phyloP scores from a whole-genome alignment of 2,113 vertebrate genomes.

The Syrrhaptes paradoxus region DNA sequence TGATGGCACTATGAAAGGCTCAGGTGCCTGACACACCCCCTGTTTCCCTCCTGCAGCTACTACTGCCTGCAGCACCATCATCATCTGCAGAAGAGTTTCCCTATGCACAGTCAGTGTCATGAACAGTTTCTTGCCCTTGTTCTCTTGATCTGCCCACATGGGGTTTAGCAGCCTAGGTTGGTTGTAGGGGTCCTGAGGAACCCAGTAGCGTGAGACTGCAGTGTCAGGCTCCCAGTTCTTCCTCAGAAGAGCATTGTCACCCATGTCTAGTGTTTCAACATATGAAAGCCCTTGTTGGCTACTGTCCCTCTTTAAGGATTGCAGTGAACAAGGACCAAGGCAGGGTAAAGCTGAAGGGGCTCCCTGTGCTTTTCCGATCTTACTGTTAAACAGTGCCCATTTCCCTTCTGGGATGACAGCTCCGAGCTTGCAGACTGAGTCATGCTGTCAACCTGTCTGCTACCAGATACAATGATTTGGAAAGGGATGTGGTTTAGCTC shows the following conservation, averaged over 20 bases:
- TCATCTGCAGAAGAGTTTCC: background rate
- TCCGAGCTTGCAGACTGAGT: background rate
- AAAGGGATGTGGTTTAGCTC: background rate
- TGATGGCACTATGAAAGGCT: background rate
- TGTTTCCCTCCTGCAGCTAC: background rate
- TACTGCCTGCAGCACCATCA: background rate
- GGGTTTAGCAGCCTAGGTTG: background rate
- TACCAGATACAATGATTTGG: background rate
- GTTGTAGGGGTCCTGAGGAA: background rate
- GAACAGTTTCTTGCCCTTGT: background rate
- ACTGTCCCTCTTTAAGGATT: background rate
- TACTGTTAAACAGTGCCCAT: background rate
- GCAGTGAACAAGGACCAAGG: background rate
- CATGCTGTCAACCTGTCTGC: background rate
- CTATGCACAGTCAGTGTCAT: too few species aligned
- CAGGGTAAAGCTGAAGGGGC: background rate
- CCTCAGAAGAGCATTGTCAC: background rate
- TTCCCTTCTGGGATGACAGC: background rate
- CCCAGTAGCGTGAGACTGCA: background rate
- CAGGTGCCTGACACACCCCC: too few species aligned
- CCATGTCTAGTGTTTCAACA: background rate
- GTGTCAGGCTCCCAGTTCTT: background rate
- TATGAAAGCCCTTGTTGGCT: background rate
- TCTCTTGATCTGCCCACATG: fast-evolving
- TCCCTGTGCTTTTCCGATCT: background rate